These are phyloP conservation scores for Lepidurus packardi DNA, from an alignment of 1,140 invertebrate genomes.

Conservation along the genomic window DNA sequence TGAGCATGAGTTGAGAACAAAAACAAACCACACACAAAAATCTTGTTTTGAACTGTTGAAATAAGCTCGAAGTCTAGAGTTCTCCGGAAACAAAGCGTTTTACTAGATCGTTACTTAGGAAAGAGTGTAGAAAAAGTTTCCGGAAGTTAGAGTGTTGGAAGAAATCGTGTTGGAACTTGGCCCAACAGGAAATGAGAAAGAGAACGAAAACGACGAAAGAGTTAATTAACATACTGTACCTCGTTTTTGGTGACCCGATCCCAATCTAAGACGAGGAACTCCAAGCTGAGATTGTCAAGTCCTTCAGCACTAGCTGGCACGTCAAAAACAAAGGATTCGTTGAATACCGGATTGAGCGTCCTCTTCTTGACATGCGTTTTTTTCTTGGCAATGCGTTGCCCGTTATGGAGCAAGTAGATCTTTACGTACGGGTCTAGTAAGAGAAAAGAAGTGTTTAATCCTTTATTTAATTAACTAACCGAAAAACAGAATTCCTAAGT, in stretches of 20 bases:
- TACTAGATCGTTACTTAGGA: background rate
- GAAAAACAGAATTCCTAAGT: background rate
- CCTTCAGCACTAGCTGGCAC: conserved; percentile 70
- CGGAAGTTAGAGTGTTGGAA: background rate
- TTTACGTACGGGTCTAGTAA: conserved; percentile 75
- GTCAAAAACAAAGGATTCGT: conserved; percentile 90
- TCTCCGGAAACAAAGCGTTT: background rate
- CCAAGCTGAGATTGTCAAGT: conserved; percentile 81
- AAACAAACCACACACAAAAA: background rate
- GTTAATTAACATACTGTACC: conserved; percentile 50
- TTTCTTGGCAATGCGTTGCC: conserved; percentile 96
- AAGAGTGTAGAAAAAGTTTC: background rate
- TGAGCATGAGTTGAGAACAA: background rate
- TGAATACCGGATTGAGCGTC: conserved; percentile 95
- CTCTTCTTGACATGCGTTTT: conserved; percentile 98
- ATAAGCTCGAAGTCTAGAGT: background rate
- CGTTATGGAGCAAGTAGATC: conserved; percentile 92
- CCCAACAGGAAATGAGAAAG: conserved; percentile 13
- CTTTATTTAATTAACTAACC: conserved; percentile 26
- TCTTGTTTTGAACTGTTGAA: background rate
- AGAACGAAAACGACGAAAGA: background rate
- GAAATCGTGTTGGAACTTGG: background rate
- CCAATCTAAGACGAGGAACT: conserved; percentile 92
- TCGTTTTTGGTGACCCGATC: conserved; percentile 97
- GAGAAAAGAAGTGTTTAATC: conserved; percentile 12